phyloP scores from a whole-genome alignment of 2,113 vertebrate genomes.

The Erythrolamprus reginae region DNA sequence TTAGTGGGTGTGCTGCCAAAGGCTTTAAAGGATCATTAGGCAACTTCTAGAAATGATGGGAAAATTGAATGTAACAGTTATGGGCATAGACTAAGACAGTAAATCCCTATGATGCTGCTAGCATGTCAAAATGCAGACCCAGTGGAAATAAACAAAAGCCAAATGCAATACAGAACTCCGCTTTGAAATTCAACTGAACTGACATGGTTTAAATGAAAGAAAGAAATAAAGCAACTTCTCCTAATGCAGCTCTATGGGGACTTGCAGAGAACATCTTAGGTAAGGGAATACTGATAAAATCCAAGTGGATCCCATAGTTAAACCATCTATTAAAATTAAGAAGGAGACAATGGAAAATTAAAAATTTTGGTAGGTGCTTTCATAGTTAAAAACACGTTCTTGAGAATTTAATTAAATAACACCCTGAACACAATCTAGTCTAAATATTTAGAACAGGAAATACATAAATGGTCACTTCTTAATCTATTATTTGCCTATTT shows the following conservation, averaged over 20 bases:
- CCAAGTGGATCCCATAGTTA: not conserved
- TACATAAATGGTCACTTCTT: not conserved
- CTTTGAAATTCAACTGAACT: not conserved
- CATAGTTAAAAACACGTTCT: not conserved
- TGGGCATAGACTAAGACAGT: not conserved
- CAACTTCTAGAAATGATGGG: conserved; percentile 26
- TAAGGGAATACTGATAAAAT: not conserved
- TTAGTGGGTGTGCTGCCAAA: not conserved
- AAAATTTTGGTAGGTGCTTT: not conserved
- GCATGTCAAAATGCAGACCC: not conserved
- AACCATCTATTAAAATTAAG: not conserved
- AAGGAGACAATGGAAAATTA: not conserved
- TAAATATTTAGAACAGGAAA: not conserved
- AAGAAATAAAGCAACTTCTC: not conserved
- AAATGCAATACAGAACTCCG: not conserved
- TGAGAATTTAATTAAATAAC: not conserved
- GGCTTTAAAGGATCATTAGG: conserved; percentile 36
- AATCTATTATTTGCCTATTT: not conserved
- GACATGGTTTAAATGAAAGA: not conserved
- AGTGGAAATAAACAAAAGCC: not conserved
- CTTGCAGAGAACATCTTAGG: not conserved
- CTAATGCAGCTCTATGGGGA: not conserved
- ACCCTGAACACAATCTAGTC: not conserved
- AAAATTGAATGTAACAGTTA: conserved; percentile 26
- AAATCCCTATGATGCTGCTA: not conserved